Percentiles rank a stretch among this genome's conserved stretches.
Evolutionary conservation across 92 coral and sea anemone genomes (phyloP).

Genomic region (Palythoa heliodiscus): DNA sequence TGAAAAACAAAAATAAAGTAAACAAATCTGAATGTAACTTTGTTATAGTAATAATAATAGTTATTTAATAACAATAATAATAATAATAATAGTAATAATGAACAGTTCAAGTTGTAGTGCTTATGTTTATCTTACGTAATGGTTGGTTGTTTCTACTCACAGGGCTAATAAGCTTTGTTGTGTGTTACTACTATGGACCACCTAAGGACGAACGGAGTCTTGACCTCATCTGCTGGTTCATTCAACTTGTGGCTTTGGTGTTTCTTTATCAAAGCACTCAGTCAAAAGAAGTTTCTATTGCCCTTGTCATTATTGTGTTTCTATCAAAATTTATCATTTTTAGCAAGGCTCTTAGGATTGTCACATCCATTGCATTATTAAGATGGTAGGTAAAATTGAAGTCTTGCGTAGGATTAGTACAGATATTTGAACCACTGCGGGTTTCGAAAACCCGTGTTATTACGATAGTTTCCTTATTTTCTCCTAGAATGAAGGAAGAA

Average conservation of each 20-base stretch:
- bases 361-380: slow-evolving; percentile 46
- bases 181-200: slow-evolving; percentile 96
- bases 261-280: slow-evolving; percentile 85
- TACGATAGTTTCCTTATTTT: too few relatives aligned
- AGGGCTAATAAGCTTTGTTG: slow-evolving; percentile 87
- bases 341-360: slow-evolving; percentile 36
- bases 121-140: too few relatives aligned
- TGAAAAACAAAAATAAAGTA: too few relatives aligned
- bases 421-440: too few relatives aligned
- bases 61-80: too few relatives aligned
- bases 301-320: slow-evolving; percentile 63
- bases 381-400: slow-evolving; percentile 64
- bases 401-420: too few relatives aligned
- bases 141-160: background rate
- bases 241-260: slow-evolving; percentile 69
- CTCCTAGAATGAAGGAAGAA: too few relatives aligned
- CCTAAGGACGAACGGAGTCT: slow-evolving; percentile 86
- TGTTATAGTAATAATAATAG: too few relatives aligned
- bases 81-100: too few relatives aligned
- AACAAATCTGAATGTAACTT: too few relatives aligned
- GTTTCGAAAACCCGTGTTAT: too few relatives aligned
- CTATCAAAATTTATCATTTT: slow-evolving; percentile 55
- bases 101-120: too few relatives aligned
- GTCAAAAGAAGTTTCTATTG: slow-evolving; percentile 79
- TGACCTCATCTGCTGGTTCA: slow-evolving; percentile 89